Conservation (phyloP, 2,888 invertebrate genomes). For the Lysandra coridon region DNA sequence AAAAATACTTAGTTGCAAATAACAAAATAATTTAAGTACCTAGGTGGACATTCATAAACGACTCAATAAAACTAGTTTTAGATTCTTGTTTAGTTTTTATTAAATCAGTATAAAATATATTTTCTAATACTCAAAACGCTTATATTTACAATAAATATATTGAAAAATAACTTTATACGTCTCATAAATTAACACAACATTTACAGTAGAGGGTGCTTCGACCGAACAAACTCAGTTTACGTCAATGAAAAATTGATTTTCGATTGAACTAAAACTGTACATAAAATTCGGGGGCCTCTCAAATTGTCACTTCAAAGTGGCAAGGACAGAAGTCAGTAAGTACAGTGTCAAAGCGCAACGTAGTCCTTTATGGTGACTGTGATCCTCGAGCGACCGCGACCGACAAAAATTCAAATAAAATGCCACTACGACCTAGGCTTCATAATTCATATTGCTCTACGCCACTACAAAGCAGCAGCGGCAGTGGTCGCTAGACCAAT, state of each 20-base stretch:
- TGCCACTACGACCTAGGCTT: too few species aligned
- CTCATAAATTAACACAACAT: neutral
- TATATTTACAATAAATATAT: conserved; percentile 29
- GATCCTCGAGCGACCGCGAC: too few species aligned
- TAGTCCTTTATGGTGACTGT: neutral
- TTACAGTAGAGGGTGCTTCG: neutral
- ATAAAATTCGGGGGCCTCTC: too few species aligned
- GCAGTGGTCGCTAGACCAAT: too few species aligned
- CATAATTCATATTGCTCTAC: too few species aligned
- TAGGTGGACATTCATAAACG: too few species aligned
- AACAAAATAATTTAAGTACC: too few species aligned
- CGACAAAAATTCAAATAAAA: too few species aligned
- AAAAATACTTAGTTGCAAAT: too few species aligned
- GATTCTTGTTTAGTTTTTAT: conserved; percentile 2
- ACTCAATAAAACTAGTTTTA: neutral
- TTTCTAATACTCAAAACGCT: conserved; percentile 28
- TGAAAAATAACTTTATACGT: conserved; percentile 10
- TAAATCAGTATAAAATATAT: conserved; percentile 29
- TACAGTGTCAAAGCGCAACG: neutral
- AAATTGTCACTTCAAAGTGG: neutral
- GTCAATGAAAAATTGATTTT: neutral
- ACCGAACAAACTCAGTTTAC: neutral
- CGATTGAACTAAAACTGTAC: too few species aligned
- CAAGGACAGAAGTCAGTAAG: conserved; percentile 1
- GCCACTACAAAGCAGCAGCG: too few species aligned